Base-by-base conservation (phyloP, 2,113 vertebrate genomes). In the Heterotis niloticus region DNA sequence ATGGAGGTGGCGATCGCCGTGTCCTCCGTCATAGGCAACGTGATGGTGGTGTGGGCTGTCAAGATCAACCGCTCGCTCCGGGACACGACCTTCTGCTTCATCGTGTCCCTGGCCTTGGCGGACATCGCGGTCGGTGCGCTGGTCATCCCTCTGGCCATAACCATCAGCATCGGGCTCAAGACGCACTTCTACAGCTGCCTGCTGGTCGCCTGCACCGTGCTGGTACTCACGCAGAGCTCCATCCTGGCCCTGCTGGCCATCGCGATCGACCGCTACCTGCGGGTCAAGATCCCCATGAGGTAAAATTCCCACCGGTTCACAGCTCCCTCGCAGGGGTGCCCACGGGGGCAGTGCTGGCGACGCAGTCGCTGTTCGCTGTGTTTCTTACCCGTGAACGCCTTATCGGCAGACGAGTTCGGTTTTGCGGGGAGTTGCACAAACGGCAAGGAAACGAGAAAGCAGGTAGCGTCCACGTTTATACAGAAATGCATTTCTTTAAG, bases 41-140 rank as follows among this genome's bases (percentile, higher is more conserved):
- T 98, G 83, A 92, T 99, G 94, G 98, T 99, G 76, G 96, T 98
- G n/a, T 98, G 95, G 96, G 98, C 98, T 0, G 96, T 98, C 85
- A 95, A 94, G 76, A 95, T 97, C 71, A 98, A 98, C 92, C 94
- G 95, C 73, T 93, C 96, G 0, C 83, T 98, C 76, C 86, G 95
- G 70, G 96, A 98, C 75, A 96, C 97, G 84, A 99, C 97, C 44
- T 98, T 98, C 87, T 97, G 92, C 87, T 98, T 98, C 89, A 96
- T 99, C 64, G 96, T 96, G 18, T 98, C 97, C 0, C 91, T 99
- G 90, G 98, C 97, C 0, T 91, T 96, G 90, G 98, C 98, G 34
- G 97, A 98, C 5, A 96, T 96, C 87, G 96, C 96, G 0, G 96
- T 98, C 81, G 98, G 98, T 20, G 94, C 96, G 0, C 91, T 99